Conservation (phyloP, 2,113 vertebrate genomes). For the Columbina picui region DNA sequence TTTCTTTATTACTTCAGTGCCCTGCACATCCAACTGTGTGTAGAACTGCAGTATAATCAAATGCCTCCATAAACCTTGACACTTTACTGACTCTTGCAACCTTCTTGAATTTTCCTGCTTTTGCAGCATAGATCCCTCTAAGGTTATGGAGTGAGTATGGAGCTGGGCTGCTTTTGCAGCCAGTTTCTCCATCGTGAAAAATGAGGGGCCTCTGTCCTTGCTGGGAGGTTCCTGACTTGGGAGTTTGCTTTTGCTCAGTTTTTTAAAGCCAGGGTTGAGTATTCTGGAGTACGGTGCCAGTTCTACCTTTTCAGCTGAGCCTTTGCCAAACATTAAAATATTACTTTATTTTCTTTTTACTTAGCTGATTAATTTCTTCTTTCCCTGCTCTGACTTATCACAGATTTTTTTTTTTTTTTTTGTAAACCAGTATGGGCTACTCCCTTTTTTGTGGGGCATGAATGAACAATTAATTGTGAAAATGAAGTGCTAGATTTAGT, state of each 20-base stretch:
- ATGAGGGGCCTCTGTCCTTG: background rate
- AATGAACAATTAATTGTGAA: background rate
- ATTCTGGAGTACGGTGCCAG: background rate
- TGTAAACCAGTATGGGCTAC: background rate
- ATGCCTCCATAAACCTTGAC: background rate
- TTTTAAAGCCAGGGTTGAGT: background rate
- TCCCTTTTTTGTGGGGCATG: background rate
- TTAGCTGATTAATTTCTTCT: background rate
- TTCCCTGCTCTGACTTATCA: background rate
- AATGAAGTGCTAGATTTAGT: background rate
- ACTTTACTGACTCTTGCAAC: background rate
- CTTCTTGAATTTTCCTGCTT: background rate
- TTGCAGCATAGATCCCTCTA: background rate
- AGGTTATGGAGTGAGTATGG: background rate
- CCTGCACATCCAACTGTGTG: background rate
- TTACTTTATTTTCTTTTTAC: background rate
- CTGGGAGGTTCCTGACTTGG: background rate
- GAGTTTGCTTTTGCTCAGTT: background rate
- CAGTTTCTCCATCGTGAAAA: too few relatives aligned
- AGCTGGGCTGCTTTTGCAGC: background rate
- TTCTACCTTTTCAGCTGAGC: background rate
- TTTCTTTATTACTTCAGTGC: background rate
- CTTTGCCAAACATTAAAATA: background rate
- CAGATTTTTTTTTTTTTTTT: background rate
- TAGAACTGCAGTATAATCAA: background rate